phyloP scores from a whole-genome alignment of 1,140 invertebrate genomes.

The Apis florea region DNA sequence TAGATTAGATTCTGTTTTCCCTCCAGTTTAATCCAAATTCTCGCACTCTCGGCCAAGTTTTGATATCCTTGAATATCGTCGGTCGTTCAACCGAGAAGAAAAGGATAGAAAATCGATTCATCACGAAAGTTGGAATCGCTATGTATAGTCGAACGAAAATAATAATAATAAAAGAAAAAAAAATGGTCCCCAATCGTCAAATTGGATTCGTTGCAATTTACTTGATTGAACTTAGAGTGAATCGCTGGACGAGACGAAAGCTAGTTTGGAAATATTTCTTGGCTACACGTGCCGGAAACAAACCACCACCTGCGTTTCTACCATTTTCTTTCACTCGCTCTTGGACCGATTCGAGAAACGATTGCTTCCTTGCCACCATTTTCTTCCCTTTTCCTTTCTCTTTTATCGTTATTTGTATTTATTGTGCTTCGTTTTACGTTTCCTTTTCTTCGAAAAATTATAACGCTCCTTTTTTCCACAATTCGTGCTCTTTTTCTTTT shows the following conservation, averaged over 20 bases:
- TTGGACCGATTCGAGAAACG: slow-evolving; percentile 40
- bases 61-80: not conserved
- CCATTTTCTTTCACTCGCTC: slow-evolving; percentile 30
- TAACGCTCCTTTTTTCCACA: no score
- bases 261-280: slow-evolving; percentile 34
- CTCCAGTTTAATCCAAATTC: not conserved
- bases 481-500: no score
- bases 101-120: not conserved
- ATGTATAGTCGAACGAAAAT: slow-evolving; percentile 8
- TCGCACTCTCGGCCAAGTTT: not conserved
- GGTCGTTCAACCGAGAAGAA: not conserved
- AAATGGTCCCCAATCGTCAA: not conserved
- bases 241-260: slow-evolving; percentile 25
- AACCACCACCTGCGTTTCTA: slow-evolving; percentile 28
- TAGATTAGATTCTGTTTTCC: not conserved
- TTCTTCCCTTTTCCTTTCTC: not conserved
- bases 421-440: not conserved
- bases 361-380: slow-evolving; percentile 35
- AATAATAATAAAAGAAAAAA: slow-evolving; percentile 17
- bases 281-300: slow-evolving; percentile 50
- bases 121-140: not conserved
- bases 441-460: no score
- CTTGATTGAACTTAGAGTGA: slow-evolving; percentile 34
- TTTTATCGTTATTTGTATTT: no score
- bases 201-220: slow-evolving; percentile 27